These are phyloP conservation scores for Metalampra italica DNA, from an alignment of 2,888 invertebrate species.

Conservation along the genomic window DNA sequence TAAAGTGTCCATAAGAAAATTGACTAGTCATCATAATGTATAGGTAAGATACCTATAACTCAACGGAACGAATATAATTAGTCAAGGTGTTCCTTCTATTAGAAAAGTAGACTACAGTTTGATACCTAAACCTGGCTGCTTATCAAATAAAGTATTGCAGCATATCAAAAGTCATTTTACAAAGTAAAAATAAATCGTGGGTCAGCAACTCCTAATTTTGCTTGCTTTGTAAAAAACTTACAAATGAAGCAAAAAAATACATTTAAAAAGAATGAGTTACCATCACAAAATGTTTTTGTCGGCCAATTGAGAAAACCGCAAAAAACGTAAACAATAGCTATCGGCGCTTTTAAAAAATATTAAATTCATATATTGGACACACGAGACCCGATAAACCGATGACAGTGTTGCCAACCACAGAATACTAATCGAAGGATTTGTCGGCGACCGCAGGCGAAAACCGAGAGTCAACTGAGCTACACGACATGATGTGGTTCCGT, in stretches of 20 bases:
- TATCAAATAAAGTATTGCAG: too few relatives aligned
- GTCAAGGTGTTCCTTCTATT: too few relatives aligned
- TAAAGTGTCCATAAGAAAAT: neutral
- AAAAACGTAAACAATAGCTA: constrained; percentile 36
- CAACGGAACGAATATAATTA: neutral
- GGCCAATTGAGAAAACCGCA: constrained; percentile 26
- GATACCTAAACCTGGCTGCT: too few relatives aligned
- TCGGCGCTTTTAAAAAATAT: constrained; percentile 31
- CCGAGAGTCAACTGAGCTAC: constrained; percentile 18
- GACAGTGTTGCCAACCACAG: constrained; percentile 49
- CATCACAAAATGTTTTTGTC: constrained; percentile 19
- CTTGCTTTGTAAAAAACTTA: neutral
- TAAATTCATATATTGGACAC: constrained; percentile 46
- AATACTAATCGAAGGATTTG: constrained; percentile 63
- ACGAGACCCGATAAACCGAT: constrained; percentile 47
- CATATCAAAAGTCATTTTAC: too few relatives aligned
- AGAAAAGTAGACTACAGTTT: too few relatives aligned
- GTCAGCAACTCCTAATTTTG: neutral
- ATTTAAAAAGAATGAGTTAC: neutral
- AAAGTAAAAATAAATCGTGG: too few relatives aligned
- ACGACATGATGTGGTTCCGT: constrained; percentile 18
- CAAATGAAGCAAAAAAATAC: neutral
- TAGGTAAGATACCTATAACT: too few relatives aligned
- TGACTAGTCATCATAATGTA: neutral
- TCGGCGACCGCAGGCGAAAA: constrained; percentile 45